phyloP scores from a whole-genome alignment of 2,797 vertebrate genomes.

The Chelon labrosus region DNA sequence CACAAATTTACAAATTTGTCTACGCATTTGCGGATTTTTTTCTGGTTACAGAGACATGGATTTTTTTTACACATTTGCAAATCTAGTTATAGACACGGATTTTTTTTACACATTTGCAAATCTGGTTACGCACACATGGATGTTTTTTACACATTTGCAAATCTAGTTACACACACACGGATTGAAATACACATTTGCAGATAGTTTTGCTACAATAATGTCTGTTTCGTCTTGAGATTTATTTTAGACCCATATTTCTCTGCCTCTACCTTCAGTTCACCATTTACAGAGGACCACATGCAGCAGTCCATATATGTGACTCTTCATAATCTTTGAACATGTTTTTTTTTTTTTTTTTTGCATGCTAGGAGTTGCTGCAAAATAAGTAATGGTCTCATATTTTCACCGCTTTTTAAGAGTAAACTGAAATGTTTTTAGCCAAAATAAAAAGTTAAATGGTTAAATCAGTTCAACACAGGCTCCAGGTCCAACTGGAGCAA shows the following conservation, averaged over 20 bases:
- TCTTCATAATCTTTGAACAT: conserved; percentile 22
- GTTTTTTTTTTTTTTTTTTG: conserved; percentile 24
- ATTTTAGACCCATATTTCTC: conserved; percentile 4
- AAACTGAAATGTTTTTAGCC: neutral
- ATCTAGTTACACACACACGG: too few relatives aligned
- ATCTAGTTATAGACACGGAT: too few relatives aligned
- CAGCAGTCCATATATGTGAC: neutral
- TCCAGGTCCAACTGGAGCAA: conserved; percentile 82
- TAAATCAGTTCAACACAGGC: neutral
- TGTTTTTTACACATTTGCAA: too few relatives aligned
- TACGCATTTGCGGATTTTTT: too few relatives aligned
- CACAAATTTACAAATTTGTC: too few relatives aligned
- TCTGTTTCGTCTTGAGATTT: conserved; percentile 4
- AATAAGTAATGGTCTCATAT: conserved; percentile 49
- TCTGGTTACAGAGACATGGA: too few relatives aligned
- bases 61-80: too few relatives aligned
- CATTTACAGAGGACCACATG: neutral
- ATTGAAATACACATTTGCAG: too few relatives aligned
- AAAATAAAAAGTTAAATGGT: neutral
- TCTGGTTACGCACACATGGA: too few relatives aligned
- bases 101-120: too few relatives aligned
- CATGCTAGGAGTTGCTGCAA: conserved; percentile 12
- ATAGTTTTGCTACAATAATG: too few relatives aligned
- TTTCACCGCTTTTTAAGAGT: neutral
- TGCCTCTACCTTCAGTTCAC: conserved; percentile 2